phyloP scores from a whole-genome alignment of 2,113 vertebrate species.

The Menidia beryllina region DNA sequence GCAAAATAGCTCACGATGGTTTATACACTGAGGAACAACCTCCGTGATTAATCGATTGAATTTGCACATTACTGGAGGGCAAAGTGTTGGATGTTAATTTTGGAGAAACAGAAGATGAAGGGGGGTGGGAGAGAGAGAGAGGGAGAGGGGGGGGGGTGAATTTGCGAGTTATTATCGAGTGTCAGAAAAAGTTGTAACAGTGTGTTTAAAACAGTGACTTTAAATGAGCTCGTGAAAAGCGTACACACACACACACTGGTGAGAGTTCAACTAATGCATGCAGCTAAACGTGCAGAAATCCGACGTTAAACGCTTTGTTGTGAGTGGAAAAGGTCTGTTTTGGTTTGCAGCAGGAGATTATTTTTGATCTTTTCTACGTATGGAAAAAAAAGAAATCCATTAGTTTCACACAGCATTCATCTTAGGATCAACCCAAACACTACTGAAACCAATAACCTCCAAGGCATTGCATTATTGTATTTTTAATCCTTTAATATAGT shows the following conservation, averaged over 20 bases:
- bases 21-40: conserved; percentile 77
- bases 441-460: conserved; percentile 87
- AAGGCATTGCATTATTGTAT: conserved; percentile 87
- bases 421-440: conserved; percentile 46
- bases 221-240: conserved; percentile 13
- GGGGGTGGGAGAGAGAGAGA: too few relatives aligned
- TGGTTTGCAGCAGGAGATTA: background rate
- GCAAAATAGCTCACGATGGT: conserved; percentile 86
- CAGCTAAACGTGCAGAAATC: conserved; percentile 21
- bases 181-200: conserved; percentile 66
- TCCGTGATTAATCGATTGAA: conserved; percentile 82
- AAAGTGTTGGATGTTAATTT: conserved; percentile 93
- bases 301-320: conserved; percentile 8
- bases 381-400: conserved; percentile 33
- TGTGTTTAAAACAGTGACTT: conserved; percentile 31
- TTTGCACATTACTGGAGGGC: conserved; percentile 88
- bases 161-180: conserved; percentile 90
- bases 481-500: conserved; percentile 99
- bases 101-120: conserved; percentile 91
- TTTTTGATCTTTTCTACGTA: background rate
- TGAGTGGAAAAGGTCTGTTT: conserved; percentile 8
- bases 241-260: background rate
- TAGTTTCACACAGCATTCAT: conserved; percentile 48
- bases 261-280: conserved; percentile 24
- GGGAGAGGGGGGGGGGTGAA: conserved; percentile 82